Evolutionary conservation across 2,888 invertebrate species (phyloP).

Genomic region (Mythimna albipuncta): DNA sequence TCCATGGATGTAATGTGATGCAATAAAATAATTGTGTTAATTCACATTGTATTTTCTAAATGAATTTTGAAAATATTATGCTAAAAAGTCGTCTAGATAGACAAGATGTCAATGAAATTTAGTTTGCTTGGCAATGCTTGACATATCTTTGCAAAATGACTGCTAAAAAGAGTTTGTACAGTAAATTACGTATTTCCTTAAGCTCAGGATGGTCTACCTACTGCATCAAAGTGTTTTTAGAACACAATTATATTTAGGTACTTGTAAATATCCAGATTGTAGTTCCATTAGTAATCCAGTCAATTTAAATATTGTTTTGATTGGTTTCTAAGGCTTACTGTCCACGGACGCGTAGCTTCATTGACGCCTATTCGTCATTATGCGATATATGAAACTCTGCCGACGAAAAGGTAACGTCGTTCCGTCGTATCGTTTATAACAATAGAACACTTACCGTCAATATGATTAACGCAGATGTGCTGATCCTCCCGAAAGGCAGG

Average conservation of each 20-base stretch:
- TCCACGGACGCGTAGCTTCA: too few species aligned
- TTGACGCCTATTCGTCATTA: too few species aligned
- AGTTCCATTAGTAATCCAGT: background rate
- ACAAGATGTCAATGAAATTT: background rate
- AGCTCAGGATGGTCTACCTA: background rate
- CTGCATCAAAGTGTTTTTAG: background rate
- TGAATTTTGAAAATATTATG: background rate
- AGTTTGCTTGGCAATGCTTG: background rate
- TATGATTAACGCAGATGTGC: slow-evolving; percentile 93
- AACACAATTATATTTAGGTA: background rate
- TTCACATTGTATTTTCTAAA: too few species aligned
- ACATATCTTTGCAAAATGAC: background rate
- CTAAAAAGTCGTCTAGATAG: background rate
- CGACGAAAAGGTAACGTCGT: too few species aligned
- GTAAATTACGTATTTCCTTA: background rate
- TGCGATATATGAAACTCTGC: too few species aligned
- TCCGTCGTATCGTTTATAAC: too few species aligned
- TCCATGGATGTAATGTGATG: background rate
- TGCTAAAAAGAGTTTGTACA: background rate
- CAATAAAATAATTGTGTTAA: background rate
- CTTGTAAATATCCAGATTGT: background rate
- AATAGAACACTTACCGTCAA: slow-evolving; percentile 91
- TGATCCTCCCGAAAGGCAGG: slow-evolving; percentile 94
- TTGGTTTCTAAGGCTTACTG: too few species aligned
- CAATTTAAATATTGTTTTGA: too few species aligned